Evolutionary conservation across 2,888 invertebrate genomes (phyloP).

Genomic region (Mongoloraphidia duomilia): DNA sequence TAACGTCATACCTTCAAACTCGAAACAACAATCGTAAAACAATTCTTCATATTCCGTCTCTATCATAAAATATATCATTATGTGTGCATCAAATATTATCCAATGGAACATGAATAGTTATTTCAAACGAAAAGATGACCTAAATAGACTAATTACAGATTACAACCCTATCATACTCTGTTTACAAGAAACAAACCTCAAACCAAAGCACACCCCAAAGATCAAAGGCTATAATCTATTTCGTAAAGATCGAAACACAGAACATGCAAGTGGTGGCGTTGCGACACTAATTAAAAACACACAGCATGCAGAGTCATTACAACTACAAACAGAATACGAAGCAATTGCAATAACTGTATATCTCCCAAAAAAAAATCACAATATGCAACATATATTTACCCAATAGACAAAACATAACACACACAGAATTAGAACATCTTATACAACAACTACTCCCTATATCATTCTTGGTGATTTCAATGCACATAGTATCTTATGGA

Average conservation of each 20-base stretch:
- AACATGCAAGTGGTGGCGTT: neutral
- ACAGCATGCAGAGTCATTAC: no score
- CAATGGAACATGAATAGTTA: slow-evolving; percentile 1
- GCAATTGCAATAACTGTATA: no score
- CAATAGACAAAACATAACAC: no score
- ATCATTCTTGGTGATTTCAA: slow-evolving; percentile 8
- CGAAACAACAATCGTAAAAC: no score
- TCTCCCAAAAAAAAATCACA: no score
- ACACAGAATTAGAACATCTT: slow-evolving; percentile 1
- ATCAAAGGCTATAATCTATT: neutral
- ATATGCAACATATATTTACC: no score
- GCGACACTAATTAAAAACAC: neutral
- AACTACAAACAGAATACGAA: no score
- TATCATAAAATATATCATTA: no score
- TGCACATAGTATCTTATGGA: slow-evolving; percentile 7
- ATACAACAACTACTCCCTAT: slow-evolving; percentile 5
- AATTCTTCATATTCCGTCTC: no score
- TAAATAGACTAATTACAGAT: neutral
- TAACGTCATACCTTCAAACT: neutral
- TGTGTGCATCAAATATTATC: no score
- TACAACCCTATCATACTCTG: neutral
- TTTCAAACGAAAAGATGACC: neutral
- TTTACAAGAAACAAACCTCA: neutral
- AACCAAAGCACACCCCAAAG: neutral
- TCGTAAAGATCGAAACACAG: neutral